Conservation (phyloP, 2,888 invertebrate genomes). For the Patella ulyssiponensis region DNA sequence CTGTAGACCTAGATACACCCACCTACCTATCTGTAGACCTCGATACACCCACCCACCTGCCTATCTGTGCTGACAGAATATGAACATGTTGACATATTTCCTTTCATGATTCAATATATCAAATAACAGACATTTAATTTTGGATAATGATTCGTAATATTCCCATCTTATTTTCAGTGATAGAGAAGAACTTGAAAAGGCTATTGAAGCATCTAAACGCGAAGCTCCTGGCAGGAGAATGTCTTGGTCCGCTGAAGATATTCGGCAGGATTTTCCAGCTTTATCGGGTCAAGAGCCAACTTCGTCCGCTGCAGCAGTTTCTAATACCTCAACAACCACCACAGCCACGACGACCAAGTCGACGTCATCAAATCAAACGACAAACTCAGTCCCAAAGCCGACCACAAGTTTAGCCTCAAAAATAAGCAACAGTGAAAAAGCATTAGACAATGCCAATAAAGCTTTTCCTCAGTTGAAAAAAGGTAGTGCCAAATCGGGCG, state of each 20-base stretch:
- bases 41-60: too few species aligned
- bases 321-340: constrained; percentile 14
- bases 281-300: constrained; percentile 17
- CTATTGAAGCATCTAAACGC: constrained; percentile 19
- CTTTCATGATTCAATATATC: too few species aligned
- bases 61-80: too few species aligned
- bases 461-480: constrained; percentile 5
- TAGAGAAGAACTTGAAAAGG: constrained; percentile 16
- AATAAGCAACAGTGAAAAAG: not conserved
- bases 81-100: too few species aligned
- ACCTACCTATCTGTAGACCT: too few species aligned
- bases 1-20: too few species aligned
- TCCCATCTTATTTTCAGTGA: constrained; percentile 3
- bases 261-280: constrained; percentile 34
- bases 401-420: not conserved
- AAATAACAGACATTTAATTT: too few species aligned
- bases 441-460: not conserved
- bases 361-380: constrained; percentile 4
- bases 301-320: constrained; percentile 2
- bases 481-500: constrained; percentile 10
- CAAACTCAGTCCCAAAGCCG: not conserved
- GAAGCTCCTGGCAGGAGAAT: constrained; percentile 14
- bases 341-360: constrained; percentile 3
- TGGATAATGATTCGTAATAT: not conserved
- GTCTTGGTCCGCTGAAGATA: constrained; percentile 8